Conservation (phyloP, 2,797 vertebrate species). For the Sciurus vulgaris region DNA sequence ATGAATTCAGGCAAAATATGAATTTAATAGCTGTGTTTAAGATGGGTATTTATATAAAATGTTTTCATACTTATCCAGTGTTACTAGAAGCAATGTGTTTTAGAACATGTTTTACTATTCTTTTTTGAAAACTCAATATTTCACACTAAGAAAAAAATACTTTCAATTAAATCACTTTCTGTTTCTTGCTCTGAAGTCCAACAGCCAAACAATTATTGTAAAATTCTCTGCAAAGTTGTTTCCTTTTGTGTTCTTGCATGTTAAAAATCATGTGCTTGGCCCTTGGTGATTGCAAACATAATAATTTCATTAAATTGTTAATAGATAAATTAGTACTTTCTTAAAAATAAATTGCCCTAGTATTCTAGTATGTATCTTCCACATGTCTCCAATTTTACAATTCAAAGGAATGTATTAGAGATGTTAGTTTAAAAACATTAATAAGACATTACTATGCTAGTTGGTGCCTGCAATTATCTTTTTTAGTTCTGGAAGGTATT, state of each 20-base stretch:
- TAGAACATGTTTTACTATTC: constrained; percentile 27
- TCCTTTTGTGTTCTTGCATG: constrained; percentile 66
- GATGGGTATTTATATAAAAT: not conserved
- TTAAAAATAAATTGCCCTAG: constrained; percentile 83
- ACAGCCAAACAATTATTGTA: constrained; percentile 76
- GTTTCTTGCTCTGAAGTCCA: constrained; percentile 65
- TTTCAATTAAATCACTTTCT: constrained; percentile 76
- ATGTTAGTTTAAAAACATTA: constrained; percentile 81
- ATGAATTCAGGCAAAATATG: constrained; percentile 14
- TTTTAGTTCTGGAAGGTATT: constrained; percentile 70
- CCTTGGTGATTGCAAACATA: constrained; percentile 72
- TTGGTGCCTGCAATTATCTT: constrained; percentile 78
- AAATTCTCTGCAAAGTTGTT: constrained; percentile 67
- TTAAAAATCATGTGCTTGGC: constrained; percentile 67
- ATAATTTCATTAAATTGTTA: constrained; percentile 81
- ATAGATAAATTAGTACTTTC: constrained; percentile 82
- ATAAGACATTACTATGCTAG: constrained; percentile 61
- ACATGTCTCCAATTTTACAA: constrained; percentile 71
- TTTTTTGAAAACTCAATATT: constrained; percentile 62
- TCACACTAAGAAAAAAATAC: constrained; percentile 53
- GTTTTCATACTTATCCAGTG: not conserved
- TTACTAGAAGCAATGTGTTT: constrained; percentile 12
- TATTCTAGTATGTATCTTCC: constrained; percentile 69
- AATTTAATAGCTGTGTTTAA: constrained; percentile 22
- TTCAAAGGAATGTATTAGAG: constrained; percentile 76